phyloP scores from a whole-genome alignment of 2,797 vertebrate species.

The Chloroceryle inda region DNA sequence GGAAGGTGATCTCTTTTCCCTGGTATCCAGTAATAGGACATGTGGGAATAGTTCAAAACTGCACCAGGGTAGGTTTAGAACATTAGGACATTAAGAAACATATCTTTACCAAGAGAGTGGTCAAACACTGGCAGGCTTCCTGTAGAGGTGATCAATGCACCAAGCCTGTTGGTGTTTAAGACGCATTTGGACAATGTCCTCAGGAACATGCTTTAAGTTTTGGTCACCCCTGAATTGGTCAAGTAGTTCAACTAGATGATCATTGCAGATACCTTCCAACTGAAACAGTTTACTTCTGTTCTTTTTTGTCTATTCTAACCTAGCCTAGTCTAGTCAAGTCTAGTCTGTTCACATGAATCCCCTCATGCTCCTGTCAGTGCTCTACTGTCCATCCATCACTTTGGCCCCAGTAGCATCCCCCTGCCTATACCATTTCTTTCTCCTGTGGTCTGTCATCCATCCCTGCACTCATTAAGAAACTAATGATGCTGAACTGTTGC shows the following conservation, averaged over 20 bases:
- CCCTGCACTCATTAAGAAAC: background rate
- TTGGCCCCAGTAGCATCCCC: accelerated
- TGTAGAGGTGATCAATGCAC: accelerated
- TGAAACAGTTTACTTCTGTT: background rate
- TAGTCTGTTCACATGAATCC: accelerated
- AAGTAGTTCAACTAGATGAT: background rate
- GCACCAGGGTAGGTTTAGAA: accelerated
- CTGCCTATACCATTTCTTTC: background rate
- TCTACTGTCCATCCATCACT: background rate
- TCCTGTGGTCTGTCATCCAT: background rate
- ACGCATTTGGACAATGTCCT: background rate
- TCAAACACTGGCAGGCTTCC: background rate
- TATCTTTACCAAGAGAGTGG: background rate
- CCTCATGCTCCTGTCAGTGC: background rate
- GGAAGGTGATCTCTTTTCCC: background rate
- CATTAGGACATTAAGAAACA: accelerated
- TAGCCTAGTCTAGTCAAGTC: background rate
- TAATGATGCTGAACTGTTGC: slow-evolving; percentile 16
- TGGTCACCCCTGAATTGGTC: background rate
- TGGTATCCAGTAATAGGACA: accelerated
- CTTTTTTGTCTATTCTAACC: background rate
- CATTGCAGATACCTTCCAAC: accelerated
- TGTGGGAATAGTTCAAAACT: accelerated
- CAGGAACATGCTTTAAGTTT: background rate
- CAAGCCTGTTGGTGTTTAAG: background rate